Evolutionary conservation across 2,113 vertebrate species (phyloP), one percentile per base, ranked within the genome.

Genomic region (Semnornis frantzii): DNA sequence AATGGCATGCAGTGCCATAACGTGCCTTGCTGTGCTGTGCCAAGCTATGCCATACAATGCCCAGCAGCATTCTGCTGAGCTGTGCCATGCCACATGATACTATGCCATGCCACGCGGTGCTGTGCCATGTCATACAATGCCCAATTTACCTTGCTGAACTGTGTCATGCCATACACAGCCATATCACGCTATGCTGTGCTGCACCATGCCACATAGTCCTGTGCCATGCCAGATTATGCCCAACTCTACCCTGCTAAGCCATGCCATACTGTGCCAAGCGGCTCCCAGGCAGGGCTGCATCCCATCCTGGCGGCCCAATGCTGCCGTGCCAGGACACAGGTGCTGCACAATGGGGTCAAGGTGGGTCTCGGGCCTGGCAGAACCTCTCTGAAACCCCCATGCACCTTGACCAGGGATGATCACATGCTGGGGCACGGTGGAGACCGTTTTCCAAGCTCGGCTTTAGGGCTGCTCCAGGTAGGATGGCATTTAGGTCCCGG

Each of bases 391-490:
- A 10, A 55, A 8, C 24, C 27, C 12, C 33, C 3, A 3, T 1
- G 2, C 30, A 9, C 15, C 23, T 9, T 6, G 62, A 31, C 23
- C 31, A 5, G 48, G 12, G 15, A 3, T 2, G 28, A 44, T 7
- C 2, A 1, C 1, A 2, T 21, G 55, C 48, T 0, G 2, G 13
- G 39, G n/a, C 54, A 15, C 2, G 0, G 27, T 5, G 15, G 14
- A 55, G n/a, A 14, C 24, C 19, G 50, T 0, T 1, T 15, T n/a
- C 12, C 1, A 1, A 6, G 15, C 6, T 12, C 3, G 2, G 58
- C n/a, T 8, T 10, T 3, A 23, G 39, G 20, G 65, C 37, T 58
- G 66, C 54, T 68, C 27, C 37, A 21, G 39, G 58, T 13, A 14
- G 66, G 73, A 27, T 7, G 12, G n/a, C n/a, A 20, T 18, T 14